Evolutionary conservation across 1,140 invertebrate genomes (phyloP).

Genomic region (Monochamus saltuarius): DNA sequence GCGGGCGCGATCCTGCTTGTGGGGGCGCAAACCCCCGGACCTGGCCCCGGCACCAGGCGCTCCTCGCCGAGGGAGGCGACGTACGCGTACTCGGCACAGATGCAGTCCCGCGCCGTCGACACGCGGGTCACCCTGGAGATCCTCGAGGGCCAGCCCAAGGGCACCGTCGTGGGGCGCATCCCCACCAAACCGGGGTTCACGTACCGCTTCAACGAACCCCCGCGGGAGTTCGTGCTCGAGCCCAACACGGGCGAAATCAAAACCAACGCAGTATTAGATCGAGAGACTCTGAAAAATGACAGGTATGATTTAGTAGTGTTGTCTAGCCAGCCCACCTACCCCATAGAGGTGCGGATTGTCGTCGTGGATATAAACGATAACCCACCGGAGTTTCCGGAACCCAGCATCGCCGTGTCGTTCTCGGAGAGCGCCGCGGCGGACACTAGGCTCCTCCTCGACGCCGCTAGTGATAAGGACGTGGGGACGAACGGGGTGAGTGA

Average conservation of each 20-base stretch:
- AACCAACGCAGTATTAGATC: conserved; percentile 77
- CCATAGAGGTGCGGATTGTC: conserved; percentile 84
- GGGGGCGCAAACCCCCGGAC: conserved; percentile 48
- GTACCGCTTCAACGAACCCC: conserved; percentile 88
- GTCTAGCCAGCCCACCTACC: conserved; percentile 90
- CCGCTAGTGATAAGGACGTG: conserved; percentile 82
- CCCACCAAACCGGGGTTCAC: conserved; percentile 85
- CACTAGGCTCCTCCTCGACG: conserved; percentile 81
- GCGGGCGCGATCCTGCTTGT: conserved; percentile 35
- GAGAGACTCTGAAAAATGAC: conserved; percentile 74
- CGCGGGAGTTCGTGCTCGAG: conserved; percentile 79
- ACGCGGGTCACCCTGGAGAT: conserved; percentile 83
- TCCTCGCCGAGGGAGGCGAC: conserved; percentile 45
- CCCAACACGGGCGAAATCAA: conserved; percentile 77
- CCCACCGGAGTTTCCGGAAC: conserved; percentile 85
- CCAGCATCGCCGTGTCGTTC: conserved; percentile 79
- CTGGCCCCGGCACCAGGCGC: conserved; percentile 52
- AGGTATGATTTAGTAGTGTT: conserved; percentile 86
- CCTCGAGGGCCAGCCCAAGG: conserved; percentile 77
- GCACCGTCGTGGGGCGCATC: conserved; percentile 80
- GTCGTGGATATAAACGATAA: conserved; percentile 90
- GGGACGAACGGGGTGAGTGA: conserved; percentile 84
- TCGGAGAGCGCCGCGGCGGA: conserved; percentile 88
- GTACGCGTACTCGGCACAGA: conserved; percentile 59
- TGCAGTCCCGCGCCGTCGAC: conserved; percentile 84